phyloP scores from a whole-genome alignment of 2,888 invertebrate species.

The Calameuta filiformis region DNA sequence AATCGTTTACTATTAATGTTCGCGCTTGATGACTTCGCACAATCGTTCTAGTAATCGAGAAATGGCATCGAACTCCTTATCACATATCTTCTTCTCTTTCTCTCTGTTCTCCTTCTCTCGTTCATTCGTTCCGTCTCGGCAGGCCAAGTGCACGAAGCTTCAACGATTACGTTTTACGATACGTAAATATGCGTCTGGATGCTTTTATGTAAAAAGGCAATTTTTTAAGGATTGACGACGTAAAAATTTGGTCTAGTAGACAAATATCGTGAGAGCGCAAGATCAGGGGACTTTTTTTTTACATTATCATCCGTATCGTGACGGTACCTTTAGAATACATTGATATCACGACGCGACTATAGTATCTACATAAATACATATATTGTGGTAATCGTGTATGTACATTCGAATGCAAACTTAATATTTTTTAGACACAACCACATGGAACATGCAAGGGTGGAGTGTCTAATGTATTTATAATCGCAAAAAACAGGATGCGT shows the following conservation, averaged over 20 bases:
- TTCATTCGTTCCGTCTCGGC: not conserved
- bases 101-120: too few relatives aligned
- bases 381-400: too few relatives aligned
- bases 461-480: too few relatives aligned
- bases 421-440: too few relatives aligned
- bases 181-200: not conserved
- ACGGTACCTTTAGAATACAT: too few relatives aligned
- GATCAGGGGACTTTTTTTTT: not conserved
- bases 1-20: not conserved
- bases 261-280: not conserved
- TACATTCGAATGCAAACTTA: too few relatives aligned
- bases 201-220: not conserved
- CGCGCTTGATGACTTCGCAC: not conserved
- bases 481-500: too few relatives aligned
- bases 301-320: too few relatives aligned
- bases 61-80: not conserved
- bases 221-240: not conserved
- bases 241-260: not conserved
- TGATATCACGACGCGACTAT: too few relatives aligned
- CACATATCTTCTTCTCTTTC: not conserved
- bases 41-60: not conserved
- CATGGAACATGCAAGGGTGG: too few relatives aligned
- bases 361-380: too few relatives aligned
- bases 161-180: not conserved
- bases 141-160: not conserved